Percentiles rank a stretch among this genome's conserved stretches.
Evolutionary conservation across 2,113 vertebrate species (phyloP).

Genomic region (Grammatotria lemairii): DNA sequence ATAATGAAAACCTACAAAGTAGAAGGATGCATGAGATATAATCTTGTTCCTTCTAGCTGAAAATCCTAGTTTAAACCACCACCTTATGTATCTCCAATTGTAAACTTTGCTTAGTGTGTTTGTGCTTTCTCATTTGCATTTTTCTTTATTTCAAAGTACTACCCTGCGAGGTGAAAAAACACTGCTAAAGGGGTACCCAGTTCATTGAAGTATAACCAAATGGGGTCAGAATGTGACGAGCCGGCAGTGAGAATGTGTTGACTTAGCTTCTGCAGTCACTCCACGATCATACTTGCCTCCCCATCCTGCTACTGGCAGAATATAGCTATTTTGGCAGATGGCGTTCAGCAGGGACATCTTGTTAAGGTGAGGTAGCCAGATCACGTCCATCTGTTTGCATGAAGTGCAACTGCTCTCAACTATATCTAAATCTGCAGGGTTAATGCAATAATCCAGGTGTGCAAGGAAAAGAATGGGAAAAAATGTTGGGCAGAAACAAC

Average conservation of each 20-base stretch:
- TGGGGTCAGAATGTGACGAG: background rate
- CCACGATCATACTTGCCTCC: background rate
- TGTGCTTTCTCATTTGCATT: background rate
- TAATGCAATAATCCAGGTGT: slow-evolving; percentile 2
- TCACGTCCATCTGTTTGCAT: slow-evolving; percentile 23
- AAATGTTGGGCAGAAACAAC: background rate
- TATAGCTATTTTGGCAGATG: slow-evolving; percentile 23
- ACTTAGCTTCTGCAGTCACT: background rate
- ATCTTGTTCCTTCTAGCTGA: background rate
- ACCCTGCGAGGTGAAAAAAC: background rate
- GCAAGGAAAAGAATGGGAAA: background rate
- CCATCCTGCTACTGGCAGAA: background rate
- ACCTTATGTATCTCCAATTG: background rate
- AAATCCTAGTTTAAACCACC: background rate
- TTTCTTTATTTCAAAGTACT: background rate
- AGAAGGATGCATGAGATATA: background rate
- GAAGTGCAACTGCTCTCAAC: background rate
- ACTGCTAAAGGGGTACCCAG: background rate
- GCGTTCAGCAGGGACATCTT: slow-evolving; percentile 27
- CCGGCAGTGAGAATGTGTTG: background rate
- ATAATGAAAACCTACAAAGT: background rate
- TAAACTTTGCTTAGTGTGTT: background rate
- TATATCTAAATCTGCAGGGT: background rate
- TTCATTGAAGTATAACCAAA: background rate
- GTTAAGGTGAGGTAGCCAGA: slow-evolving; percentile 20